phyloP scores from a whole-genome alignment of 2,113 vertebrate species.

The Psilopogon haemacephalus region DNA sequence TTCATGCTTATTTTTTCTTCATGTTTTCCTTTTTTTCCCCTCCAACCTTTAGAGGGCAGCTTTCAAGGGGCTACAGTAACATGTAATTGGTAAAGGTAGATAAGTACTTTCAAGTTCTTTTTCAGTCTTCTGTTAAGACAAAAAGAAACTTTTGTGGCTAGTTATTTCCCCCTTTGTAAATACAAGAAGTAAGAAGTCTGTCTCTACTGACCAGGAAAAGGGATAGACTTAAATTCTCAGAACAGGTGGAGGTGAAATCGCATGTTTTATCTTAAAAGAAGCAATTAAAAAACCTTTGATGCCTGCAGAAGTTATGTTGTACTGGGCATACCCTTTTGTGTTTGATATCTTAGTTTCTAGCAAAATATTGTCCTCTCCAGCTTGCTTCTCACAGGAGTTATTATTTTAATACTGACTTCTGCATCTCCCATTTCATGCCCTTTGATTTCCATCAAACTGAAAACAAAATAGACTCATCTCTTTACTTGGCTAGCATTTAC shows the following conservation, averaged over 20 bases:
- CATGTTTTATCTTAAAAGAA: neutral
- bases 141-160: neutral
- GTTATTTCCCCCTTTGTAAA: neutral
- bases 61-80: fast-evolving
- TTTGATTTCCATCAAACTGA: neutral
- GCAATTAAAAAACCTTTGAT: neutral
- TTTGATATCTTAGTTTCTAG: neutral
- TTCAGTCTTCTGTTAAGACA: neutral
- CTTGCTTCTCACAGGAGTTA: neutral
- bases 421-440: neutral
- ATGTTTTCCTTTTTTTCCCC: fast-evolving
- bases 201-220: neutral
- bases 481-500: neutral
- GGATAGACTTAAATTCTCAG: neutral
- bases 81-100: neutral
- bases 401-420: neutral
- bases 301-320: neutral
- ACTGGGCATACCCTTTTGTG: fast-evolving
- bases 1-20: neutral
- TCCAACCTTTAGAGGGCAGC: neutral
- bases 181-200: neutral
- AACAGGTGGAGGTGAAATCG: neutral
- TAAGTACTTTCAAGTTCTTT: neutral
- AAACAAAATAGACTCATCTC: neutral
- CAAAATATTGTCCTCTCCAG: neutral